A percentile compares a stretch with the other conserved stretches of the same genome.
Conservation (phyloP, 2,797 vertebrate species). For the Rhyacichthys aspro region DNA sequence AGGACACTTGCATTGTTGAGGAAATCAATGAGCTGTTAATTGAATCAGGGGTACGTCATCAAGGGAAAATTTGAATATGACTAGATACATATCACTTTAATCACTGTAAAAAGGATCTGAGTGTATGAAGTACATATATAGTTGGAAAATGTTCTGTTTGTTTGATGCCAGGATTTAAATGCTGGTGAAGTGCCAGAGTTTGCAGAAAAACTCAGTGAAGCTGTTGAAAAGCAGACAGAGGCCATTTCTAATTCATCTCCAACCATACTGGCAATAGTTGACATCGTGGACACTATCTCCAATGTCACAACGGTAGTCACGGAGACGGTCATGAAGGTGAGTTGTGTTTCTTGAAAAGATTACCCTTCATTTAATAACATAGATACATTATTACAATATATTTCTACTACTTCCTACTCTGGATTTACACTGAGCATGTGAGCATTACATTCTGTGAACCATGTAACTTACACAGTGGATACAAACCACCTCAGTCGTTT, state of each 20-base stretch:
- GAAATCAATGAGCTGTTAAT: conserved; percentile 50
- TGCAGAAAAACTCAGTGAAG: conserved; percentile 43
- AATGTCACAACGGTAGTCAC: neutral
- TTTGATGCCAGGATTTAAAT: conserved; percentile 48
- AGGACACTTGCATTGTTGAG: conserved; percentile 56
- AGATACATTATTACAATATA: neutral
- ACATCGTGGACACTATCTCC: neutral
- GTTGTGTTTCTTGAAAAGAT: neutral
- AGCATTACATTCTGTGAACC: too few species aligned
- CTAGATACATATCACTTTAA: too few species aligned
- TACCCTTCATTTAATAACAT: neutral
- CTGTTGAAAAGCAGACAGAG: neutral
- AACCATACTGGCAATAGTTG: neutral
- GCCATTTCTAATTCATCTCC: conserved; percentile 19
- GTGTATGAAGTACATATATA: too few species aligned
- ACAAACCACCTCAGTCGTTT: too few species aligned
- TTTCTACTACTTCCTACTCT: too few species aligned
- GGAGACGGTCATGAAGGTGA: neutral
- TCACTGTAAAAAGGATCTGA: too few species aligned
- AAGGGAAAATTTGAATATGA: too few species aligned
- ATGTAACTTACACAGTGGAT: too few species aligned
- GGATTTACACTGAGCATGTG: too few species aligned
- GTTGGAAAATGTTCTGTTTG: neutral
- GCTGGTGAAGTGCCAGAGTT: conserved; percentile 37
- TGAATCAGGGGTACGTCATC: conserved; percentile 48